A percentile compares a stretch with the other conserved stretches of the same genome.
These are phyloP conservation scores for Spheniscus mendiculus DNA, from an alignment of 2,113 vertebrate genomes.

Conservation along the genomic window DNA sequence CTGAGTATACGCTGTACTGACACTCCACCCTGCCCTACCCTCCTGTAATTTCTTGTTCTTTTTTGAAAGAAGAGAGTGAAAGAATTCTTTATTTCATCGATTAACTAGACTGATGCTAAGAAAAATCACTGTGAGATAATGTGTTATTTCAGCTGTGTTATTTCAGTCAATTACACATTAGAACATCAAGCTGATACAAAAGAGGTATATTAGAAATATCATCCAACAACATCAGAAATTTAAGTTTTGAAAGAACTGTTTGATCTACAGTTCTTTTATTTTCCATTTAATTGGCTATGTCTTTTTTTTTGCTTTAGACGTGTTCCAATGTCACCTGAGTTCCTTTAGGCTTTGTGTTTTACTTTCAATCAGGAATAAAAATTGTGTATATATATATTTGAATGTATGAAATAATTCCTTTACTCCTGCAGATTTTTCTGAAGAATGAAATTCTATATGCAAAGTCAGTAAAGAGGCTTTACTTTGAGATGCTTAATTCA, in stretches of 20 bases:
- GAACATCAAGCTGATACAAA: not conserved
- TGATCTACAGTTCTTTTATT: not conserved
- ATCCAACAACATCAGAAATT: not conserved
- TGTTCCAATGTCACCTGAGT: constrained; percentile 4
- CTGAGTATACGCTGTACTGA: not conserved
- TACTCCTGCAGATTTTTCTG: constrained; percentile 6
- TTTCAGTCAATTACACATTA: not conserved
- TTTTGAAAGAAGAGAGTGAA: not conserved
- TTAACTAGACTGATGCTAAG: not conserved
- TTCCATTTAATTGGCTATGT: not conserved
- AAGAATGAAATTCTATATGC: not conserved
- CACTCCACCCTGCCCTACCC: not conserved
- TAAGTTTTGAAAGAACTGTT: not conserved
- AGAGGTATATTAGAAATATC: not conserved
- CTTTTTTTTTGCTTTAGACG: not conserved
- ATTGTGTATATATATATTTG: not conserved
- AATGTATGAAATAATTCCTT: not conserved
- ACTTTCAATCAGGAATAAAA: not conserved
- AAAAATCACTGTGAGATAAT: not conserved
- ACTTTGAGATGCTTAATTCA: not conserved
- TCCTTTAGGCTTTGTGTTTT: not conserved
- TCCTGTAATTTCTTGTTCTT: not conserved
- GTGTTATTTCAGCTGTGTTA: not conserved
- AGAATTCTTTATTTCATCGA: not conserved
- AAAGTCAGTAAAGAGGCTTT: constrained; percentile 1